These are phyloP conservation scores for Phylloscopus trochilus DNA, from an alignment of 2,113 vertebrate species.

Conservation along the genomic window DNA sequence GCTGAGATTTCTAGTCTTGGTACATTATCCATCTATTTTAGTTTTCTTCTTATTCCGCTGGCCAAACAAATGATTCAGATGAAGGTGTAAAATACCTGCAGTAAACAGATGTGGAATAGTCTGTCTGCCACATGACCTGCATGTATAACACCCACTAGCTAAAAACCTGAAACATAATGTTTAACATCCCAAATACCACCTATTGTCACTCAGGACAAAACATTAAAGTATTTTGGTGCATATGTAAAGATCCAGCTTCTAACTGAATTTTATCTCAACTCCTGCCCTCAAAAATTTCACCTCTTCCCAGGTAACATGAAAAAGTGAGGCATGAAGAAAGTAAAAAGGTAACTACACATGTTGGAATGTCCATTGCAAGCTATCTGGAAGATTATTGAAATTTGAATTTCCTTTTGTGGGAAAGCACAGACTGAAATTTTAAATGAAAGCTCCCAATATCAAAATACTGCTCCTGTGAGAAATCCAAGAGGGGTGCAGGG, in stretches of 20 bases:
- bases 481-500: neutral
- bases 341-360: neutral
- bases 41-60: neutral
- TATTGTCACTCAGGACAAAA: neutral
- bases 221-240: neutral
- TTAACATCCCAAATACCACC: neutral
- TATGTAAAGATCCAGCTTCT: neutral
- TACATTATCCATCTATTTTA: neutral
- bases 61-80: neutral
- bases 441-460: neutral
- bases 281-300: neutral
- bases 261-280: neutral
- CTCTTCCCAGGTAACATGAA: neutral
- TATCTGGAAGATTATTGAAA: neutral
- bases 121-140: neutral
- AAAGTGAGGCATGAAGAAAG: neutral
- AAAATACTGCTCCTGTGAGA: neutral
- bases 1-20: neutral
- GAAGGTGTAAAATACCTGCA: neutral
- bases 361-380: neutral
- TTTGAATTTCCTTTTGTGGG: neutral
- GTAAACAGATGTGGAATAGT: neutral
- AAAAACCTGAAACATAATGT: neutral
- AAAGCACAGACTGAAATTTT: neutral
- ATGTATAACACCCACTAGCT: neutral